Conservation (phyloP, 2,797 vertebrate genomes). For the Tympanoctomys barrerae region DNA sequence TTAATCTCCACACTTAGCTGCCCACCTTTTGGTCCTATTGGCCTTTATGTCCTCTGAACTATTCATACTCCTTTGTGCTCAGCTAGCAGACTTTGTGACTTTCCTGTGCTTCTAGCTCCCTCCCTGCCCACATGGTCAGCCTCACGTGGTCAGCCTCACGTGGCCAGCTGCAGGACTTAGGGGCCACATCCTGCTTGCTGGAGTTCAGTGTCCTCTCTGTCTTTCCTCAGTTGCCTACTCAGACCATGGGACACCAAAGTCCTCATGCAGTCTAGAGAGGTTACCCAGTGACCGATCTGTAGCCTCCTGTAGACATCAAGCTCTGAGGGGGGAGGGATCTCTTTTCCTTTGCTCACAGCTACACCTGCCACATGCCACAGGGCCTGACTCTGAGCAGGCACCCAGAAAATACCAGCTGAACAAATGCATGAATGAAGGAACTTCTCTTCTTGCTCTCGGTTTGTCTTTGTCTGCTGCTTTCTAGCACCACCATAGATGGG, state of each 20-base stretch:
- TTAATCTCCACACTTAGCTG: neutral
- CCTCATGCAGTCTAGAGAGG: neutral
- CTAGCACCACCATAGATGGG: neutral
- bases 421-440: neutral
- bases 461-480: neutral
- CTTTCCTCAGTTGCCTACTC: neutral
- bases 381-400: neutral
- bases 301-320: neutral
- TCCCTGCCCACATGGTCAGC: neutral
- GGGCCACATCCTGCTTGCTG: neutral
- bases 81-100: neutral
- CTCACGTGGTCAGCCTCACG: neutral
- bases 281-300: neutral
- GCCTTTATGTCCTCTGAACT: neutral
- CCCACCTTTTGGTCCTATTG: neutral
- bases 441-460: neutral
- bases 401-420: neutral
- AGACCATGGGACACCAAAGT: too few species aligned
- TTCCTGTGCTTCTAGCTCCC: neutral
- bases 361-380: neutral
- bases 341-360: neutral
- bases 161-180: neutral
- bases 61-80: neutral
- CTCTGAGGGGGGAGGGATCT: neutral
- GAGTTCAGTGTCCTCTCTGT: too few species aligned